phyloP scores from a whole-genome alignment of 2,113 vertebrate genomes.

The Tachysurus vachellii region DNA sequence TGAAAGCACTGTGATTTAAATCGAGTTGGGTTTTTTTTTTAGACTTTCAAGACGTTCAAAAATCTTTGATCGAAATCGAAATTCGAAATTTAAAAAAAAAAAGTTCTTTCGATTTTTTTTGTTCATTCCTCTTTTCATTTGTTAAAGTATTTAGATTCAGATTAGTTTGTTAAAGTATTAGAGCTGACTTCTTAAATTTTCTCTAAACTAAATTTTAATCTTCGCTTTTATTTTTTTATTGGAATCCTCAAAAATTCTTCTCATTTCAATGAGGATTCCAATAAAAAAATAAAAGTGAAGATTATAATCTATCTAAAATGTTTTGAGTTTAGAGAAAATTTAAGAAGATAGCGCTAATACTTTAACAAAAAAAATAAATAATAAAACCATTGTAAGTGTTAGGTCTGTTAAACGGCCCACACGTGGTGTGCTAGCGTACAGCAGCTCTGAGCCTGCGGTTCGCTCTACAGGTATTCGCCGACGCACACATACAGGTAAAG shows the following conservation, averaged over 20 bases:
- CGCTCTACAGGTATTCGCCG: constrained; percentile 11
- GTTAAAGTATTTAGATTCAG: too few species aligned
- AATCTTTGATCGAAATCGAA: background rate
- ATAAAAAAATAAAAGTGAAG: background rate
- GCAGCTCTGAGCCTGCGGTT: background rate
- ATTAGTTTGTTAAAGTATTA: background rate
- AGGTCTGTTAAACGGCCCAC: background rate
- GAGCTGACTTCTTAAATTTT: background rate
- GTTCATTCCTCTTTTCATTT: background rate
- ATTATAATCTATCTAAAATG: background rate
- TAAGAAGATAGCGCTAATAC: background rate
- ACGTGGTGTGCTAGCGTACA: background rate
- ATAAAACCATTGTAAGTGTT: background rate
- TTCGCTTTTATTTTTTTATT: background rate
- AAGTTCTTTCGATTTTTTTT: background rate
- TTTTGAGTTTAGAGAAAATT: background rate
- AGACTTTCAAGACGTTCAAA: background rate
- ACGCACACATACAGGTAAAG: constrained; percentile 13
- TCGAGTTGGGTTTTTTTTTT: background rate
- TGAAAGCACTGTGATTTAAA: background rate
- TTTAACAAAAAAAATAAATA: background rate
- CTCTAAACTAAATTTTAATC: background rate
- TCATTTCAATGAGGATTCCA: background rate
- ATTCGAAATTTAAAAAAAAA: too few species aligned
- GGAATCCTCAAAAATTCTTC: background rate